Percentiles rank a stretch among this genome's conserved stretches.
These are phyloP conservation scores for Falco concolor DNA, from an alignment of 2,797 vertebrate genomes.

Conservation along the genomic window DNA sequence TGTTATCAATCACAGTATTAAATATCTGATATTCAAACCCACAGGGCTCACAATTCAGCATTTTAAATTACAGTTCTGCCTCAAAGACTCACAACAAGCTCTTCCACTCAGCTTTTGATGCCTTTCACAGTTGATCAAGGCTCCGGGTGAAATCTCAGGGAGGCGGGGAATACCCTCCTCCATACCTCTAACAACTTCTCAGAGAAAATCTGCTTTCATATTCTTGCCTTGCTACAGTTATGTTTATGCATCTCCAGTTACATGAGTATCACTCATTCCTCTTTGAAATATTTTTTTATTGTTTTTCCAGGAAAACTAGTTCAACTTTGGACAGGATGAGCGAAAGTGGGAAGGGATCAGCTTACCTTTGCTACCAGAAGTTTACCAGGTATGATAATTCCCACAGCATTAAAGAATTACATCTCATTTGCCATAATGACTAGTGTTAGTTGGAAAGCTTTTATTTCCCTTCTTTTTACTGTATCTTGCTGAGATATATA, in stretches of 20 bases:
- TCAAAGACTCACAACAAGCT: not conserved
- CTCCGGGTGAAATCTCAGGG: not conserved
- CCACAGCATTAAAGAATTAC: not conserved
- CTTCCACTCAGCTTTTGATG: not conserved
- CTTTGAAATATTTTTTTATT: not conserved
- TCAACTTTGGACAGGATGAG: not conserved
- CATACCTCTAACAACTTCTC: not conserved
- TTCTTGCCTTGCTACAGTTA: not conserved
- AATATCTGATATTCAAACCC: conserved; percentile 17
- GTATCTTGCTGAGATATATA: not conserved
- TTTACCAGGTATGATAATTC: not conserved
- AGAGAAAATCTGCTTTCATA: not conserved
- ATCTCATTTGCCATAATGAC: not conserved
- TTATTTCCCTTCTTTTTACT: not conserved
- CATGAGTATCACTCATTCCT: not conserved
- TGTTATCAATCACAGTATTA: conserved; percentile 8
- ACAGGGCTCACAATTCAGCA: not conserved
- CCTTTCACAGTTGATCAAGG: not conserved
- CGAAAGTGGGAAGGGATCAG: not conserved
- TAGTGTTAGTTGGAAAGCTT: not conserved
- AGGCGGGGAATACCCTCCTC: not conserved
- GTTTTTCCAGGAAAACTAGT: not conserved
- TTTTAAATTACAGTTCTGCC: conserved; percentile 29
- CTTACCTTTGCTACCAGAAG: not conserved
- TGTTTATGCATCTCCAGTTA: not conserved